phyloP scores from a whole-genome alignment of 1,140 invertebrate species.

The Cydia splendana region DNA sequence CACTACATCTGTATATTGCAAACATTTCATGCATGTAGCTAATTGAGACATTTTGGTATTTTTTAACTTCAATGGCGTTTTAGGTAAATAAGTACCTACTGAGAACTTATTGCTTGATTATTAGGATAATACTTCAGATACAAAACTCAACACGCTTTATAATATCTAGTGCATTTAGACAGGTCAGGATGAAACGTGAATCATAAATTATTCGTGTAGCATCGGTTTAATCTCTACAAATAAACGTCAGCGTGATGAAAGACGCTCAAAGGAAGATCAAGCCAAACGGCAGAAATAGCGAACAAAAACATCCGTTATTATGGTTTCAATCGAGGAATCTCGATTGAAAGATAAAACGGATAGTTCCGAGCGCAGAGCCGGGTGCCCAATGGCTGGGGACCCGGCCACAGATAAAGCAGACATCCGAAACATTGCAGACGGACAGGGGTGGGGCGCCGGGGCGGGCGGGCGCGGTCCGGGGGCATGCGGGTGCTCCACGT shows the following conservation, averaged over 20 bases:
- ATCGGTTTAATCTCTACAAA: constrained; percentile 28
- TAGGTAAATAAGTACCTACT: neutral
- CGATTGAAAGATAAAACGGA: constrained; percentile 7
- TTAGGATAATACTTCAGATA: neutral
- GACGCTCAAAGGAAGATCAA: constrained; percentile 29
- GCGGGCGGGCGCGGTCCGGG: constrained; percentile 45
- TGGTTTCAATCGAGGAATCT: constrained; percentile 14
- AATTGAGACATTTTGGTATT: too few species aligned
- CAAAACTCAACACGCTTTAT: constrained; percentile 20
- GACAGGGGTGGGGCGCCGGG: constrained; percentile 33
- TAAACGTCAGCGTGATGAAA: constrained; percentile 28
- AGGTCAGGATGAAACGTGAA: constrained; percentile 9
- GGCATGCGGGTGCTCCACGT: constrained; percentile 70
- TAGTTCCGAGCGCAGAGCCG: neutral
- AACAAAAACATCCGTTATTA: constrained; percentile 31
- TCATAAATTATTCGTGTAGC: constrained; percentile 25
- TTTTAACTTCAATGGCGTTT: neutral
- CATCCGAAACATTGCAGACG: constrained; percentile 43
- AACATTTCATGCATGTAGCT: too few species aligned
- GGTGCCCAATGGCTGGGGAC: constrained; percentile 3
- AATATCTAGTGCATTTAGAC: neutral
- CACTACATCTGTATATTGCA: too few species aligned
- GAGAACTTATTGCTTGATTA: neutral
- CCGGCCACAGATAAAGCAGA: constrained; percentile 45
- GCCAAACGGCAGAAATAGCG: constrained; percentile 29